Percentiles rank a stretch among this genome's conserved stretches.
phyloP scores from a whole-genome alignment of 2,113 vertebrate species.

The Antechinus stuartii region DNA sequence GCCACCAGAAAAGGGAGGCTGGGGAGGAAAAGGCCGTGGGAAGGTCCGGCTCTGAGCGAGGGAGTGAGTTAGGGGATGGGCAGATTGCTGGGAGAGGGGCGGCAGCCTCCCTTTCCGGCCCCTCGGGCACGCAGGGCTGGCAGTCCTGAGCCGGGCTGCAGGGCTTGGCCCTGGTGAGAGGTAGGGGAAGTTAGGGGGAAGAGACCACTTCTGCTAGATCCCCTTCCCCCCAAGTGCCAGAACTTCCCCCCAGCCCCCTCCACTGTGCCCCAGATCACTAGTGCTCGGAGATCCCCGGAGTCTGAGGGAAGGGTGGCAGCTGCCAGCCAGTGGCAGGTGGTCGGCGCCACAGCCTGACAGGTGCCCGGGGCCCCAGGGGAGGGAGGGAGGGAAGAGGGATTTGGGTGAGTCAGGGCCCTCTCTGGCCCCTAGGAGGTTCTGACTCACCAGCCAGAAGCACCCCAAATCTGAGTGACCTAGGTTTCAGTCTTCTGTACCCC shows the following conservation, averaged over 20 bases:
- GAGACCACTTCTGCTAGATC: neutral
- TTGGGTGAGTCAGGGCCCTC: neutral
- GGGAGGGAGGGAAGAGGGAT: constrained; percentile 20
- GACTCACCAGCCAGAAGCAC: neutral
- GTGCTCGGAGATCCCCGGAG: neutral
- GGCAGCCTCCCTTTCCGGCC: neutral
- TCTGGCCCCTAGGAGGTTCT: neutral
- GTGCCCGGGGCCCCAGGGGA: constrained; percentile 54
- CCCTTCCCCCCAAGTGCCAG: too few species aligned
- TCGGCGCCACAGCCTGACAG: constrained; percentile 72
- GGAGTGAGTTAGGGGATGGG: too few species aligned
- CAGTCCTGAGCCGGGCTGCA: too few species aligned
- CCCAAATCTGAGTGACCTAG: neutral
- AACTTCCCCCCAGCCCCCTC: neutral
- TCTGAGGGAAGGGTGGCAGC: constrained; percentile 49
- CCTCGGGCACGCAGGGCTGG: too few species aligned
- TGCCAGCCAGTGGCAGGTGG: constrained; percentile 75
- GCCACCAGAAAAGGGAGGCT: neutral
- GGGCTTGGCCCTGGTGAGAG: neutral
- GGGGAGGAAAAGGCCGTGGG: too few species aligned
- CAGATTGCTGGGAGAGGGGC: neutral
- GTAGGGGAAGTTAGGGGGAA: neutral
- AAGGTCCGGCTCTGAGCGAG: neutral
- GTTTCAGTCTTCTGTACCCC: neutral
- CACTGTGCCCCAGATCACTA: neutral